A percentile compares a stretch with the other conserved stretches of the same genome.
These are phyloP conservation scores for Bilobella aurantiaca DNA, from an alignment of 1,140 invertebrate species.

Conservation along the genomic window DNA sequence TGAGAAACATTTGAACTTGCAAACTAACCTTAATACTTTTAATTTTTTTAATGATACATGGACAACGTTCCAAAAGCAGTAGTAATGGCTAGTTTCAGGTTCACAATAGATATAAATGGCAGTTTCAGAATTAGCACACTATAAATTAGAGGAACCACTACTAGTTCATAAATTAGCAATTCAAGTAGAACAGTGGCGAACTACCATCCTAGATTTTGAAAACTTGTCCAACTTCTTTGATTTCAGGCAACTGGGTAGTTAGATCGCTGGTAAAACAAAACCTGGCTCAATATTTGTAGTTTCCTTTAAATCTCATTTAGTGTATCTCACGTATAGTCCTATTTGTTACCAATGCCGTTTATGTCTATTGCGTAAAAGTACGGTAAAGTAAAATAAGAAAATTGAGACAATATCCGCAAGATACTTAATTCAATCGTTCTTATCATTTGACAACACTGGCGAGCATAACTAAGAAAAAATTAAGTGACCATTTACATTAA, in stretches of 20 bases:
- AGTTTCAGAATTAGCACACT: constrained; percentile 40
- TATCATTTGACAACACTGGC: no score
- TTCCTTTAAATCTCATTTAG: background rate
- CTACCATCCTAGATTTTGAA: constrained; percentile 44
- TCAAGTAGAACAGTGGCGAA: constrained; percentile 43
- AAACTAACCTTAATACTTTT: background rate
- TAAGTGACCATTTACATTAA: no score
- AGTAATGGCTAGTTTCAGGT: constrained; percentile 42
- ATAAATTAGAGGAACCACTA: constrained; percentile 42
- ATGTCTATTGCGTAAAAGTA: background rate
- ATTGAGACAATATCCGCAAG: no score
- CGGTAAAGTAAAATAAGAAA: no score
- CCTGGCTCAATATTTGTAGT: no score
- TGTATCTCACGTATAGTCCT: background rate
- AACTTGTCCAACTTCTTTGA: constrained; percentile 35
- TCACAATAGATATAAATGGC: constrained; percentile 42
- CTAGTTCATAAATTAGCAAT: constrained; percentile 41
- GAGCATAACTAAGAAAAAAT: no score
- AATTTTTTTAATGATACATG: constrained; percentile 11
- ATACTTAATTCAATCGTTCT: no score
- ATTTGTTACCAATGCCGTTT: background rate
- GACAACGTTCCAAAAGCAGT: constrained; percentile 44
- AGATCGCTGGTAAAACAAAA: constrained; percentile 30
- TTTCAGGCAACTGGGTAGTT: constrained; percentile 45
- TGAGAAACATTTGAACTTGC: background rate